Evolutionary conservation across 1,140 invertebrate genomes (phyloP).

Genomic region (Euschistus heros): DNA sequence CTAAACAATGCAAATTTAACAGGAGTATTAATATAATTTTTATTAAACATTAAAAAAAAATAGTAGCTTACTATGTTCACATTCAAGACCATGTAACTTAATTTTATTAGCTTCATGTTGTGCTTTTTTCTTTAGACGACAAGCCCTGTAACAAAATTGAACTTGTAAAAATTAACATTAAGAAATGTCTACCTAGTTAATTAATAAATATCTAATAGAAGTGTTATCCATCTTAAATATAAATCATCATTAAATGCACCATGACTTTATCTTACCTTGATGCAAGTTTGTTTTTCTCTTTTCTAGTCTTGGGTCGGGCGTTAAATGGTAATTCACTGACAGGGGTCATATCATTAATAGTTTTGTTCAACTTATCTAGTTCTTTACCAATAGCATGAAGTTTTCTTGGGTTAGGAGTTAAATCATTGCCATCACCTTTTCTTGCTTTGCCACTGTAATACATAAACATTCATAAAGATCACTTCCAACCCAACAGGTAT

Average conservation of each 20-base stretch:
- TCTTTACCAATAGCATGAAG: constrained; percentile 83
- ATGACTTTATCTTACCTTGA: constrained; percentile 46
- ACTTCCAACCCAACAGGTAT: too few relatives aligned
- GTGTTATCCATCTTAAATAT: too few relatives aligned
- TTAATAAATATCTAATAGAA: too few relatives aligned
- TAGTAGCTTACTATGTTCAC: constrained; percentile 76
- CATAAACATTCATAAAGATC: background rate
- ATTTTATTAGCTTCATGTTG: constrained; percentile 93
- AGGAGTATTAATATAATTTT: too few relatives aligned
- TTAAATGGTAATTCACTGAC: constrained; percentile 86
- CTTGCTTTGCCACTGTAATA: constrained; percentile 75
- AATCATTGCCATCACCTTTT: constrained; percentile 94
- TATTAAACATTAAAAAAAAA: constrained; percentile 3
- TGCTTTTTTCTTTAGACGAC: constrained; percentile 87
- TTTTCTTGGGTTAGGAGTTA: constrained; percentile 90
- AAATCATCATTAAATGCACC: too few relatives aligned
- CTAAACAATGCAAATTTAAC: too few relatives aligned
- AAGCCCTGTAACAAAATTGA: constrained; percentile 52
- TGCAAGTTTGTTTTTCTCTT: constrained; percentile 96
- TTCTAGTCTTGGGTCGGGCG: constrained; percentile 78
- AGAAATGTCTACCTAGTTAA: too few relatives aligned
- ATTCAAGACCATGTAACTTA: constrained; percentile 84
- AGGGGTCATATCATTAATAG: constrained; percentile 92
- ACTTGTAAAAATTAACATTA: background rate
- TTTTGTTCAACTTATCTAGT: constrained; percentile 75